Evolutionary conservation across 2,888 invertebrate species (phyloP).

Genomic region (Ochropleura leucogaster): DNA sequence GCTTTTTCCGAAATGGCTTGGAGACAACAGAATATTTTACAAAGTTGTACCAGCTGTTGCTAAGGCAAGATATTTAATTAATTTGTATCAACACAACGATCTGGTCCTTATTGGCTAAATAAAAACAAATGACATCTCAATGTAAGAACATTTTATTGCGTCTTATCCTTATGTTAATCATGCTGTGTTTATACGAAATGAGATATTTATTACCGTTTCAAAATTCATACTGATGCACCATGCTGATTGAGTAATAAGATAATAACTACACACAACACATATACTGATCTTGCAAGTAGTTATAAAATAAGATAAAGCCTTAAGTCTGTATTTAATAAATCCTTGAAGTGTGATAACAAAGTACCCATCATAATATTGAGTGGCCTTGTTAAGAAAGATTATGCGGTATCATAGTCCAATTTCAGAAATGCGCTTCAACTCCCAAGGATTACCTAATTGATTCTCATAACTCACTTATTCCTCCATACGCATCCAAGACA

Average conservation of each 20-base stretch:
- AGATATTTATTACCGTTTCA: constrained; percentile 39
- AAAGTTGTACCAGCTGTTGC: constrained; percentile 16
- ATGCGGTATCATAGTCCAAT: not conserved
- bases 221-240: constrained; percentile 33
- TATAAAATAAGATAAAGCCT: constrained; percentile 3
- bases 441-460: no score
- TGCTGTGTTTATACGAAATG: not conserved
- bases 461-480: not conserved
- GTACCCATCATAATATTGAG: no score
- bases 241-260: constrained; percentile 21
- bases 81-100: constrained; percentile 12
- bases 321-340: constrained; percentile 1
- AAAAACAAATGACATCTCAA: constrained; percentile 21
- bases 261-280: not conserved
- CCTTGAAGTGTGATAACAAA: not conserved
- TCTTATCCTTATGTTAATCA: constrained; percentile 30
- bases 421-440: not conserved
- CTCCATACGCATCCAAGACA: not conserved
- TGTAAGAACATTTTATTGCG: constrained; percentile 30
- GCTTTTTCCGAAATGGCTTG: constrained; percentile 3
- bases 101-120: not conserved
- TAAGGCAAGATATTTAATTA: constrained; percentile 8
- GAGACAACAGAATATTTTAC: not conserved
- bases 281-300: not conserved
- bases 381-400: no score